Evolutionary conservation across 2,113 vertebrate species (phyloP), one percentile per base, ranked within the genome.

Genomic region (Lucifuga dentata): DNA sequence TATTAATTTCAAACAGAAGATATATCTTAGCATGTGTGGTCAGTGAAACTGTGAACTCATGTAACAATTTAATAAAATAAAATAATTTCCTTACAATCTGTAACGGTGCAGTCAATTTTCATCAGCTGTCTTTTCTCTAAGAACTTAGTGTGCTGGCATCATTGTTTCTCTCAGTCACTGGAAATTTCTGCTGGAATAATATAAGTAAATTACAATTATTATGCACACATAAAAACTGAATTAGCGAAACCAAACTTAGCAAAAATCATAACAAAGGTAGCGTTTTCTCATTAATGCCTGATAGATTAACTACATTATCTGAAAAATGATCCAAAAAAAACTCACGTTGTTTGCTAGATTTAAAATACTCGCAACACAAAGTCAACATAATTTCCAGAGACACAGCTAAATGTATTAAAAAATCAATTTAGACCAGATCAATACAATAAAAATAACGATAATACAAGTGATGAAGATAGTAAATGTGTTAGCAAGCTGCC

Each of bases 91-190:
- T 87, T 71, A 79, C 90, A 44, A 62, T 80, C 66, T 79, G 76
- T 88, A 72, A 83, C 1, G 85, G 59, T 76, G 78, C 73, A 86
- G 83, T 80, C 70, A 76, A 78, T 79, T 90, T 85, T 92, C 91
- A 93, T 92, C 75, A 85, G 86, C 83, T 48, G 78, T 81, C 73
- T 78, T 76, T 35, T 68, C 33, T 36, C 19, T 55, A 35, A 58
- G 71, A 85, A 63, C 59, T 89, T 45, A 86, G 46, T 81, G 71
- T 32, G 56, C 62, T 52, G 64, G 43, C 65, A 74, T 69, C 85
- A 72, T 85, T 29, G 75, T 69, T 70, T 65, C 53, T 69, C 35
- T 46, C 44, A 45, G 19, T 51, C 49, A 51, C 21, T 68, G 50
- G 40, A 61, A 5, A 68, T 59, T 43, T 64, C 58, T 40, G 15